Base-by-base conservation (phyloP, 2,797 vertebrate genomes). In the Tamandua tetradactyla region DNA sequence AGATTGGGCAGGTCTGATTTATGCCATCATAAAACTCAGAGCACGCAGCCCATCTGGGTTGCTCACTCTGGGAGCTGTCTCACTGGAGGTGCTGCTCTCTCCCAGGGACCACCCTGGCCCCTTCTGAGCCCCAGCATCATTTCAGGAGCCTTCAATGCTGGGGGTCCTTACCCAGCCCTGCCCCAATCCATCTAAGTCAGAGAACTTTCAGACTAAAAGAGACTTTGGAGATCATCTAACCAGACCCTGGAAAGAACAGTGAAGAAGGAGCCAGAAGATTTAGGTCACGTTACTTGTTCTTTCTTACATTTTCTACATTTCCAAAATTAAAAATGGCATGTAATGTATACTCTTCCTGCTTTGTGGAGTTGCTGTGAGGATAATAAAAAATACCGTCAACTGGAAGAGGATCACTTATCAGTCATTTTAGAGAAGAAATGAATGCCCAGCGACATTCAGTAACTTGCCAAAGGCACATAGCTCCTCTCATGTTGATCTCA, bases 1-100 rank as follows among this genome's bases (percentile, higher is more conserved):
- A 97, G 98, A 97, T 97, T 74, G 66, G 97, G 96, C 92, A 97
- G 97, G 97, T 96, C 97, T 98, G 97, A 97, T 97, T 98, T 97
- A 97, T 22, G 86, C 96, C 61, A 47, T 97, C 96, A 72, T 97
- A 97, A 98, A 97, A 97, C 96, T 96, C 57, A 89, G 72, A 97
- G 96, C 93, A 96, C 44, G 82, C 95, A n/a, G 91, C 95, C 93
- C n/a, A 22, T 85, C 69, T 84, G 12, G 0, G 11, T 17, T 1
- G 10, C 40, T 78, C 23, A 10, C 57, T 47, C 90, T 13, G 7
- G 11, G 35, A 59, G 87, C 27, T 14, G 23, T 71, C 64, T 76
- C 79, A 71, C 35, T 74, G 22, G 27, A 1, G 71, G 37, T 32
- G 57, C 71, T 64, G 57, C n/a, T 75, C 3, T 76, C 30, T 94